Conservation (phyloP, 2,888 invertebrate species). For the Pollenia labialis region DNA sequence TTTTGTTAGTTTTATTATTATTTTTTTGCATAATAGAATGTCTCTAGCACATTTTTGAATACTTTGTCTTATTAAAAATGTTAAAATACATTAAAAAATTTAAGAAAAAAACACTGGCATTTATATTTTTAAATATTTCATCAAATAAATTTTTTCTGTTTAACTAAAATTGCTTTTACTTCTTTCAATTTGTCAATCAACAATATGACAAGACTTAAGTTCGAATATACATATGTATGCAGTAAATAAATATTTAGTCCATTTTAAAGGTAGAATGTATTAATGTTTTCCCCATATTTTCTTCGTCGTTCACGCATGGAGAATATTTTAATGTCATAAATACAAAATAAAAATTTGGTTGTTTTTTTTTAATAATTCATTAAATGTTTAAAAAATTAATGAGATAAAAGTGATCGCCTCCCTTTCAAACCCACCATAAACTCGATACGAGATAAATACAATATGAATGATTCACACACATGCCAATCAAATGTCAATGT, state of each 20-base stretch:
- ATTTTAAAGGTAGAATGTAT: slow-evolving; percentile 20
- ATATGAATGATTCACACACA: slow-evolving; percentile 79
- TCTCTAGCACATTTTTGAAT: slow-evolving; percentile 42
- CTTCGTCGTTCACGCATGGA: no score
- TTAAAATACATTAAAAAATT: slow-evolving; percentile 10
- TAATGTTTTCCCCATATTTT: no score
- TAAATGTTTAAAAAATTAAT: background rate
- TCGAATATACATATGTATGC: no score
- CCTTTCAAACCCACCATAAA: background rate
- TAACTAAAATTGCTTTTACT: slow-evolving; percentile 6
- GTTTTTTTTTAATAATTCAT: background rate
- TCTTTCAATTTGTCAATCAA: slow-evolving; percentile 36
- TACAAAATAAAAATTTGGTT: no score
- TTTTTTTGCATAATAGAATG: slow-evolving; percentile 52
- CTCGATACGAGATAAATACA: slow-evolving; percentile 10
- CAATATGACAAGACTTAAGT: slow-evolving; percentile 35
- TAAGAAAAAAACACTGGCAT: background rate
- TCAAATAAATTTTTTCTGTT: slow-evolving; percentile 23
- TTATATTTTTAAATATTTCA: slow-evolving; percentile 33
- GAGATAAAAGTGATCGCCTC: background rate
- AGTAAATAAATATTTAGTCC: background rate
- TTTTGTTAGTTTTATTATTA: background rate
- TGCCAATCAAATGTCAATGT: slow-evolving; percentile 83
- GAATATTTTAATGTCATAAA: no score
- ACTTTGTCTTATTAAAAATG: slow-evolving; percentile 40